Evolutionary conservation across 2,888 invertebrate genomes (phyloP).

Genomic region (Dryadula phaetusa): DNA sequence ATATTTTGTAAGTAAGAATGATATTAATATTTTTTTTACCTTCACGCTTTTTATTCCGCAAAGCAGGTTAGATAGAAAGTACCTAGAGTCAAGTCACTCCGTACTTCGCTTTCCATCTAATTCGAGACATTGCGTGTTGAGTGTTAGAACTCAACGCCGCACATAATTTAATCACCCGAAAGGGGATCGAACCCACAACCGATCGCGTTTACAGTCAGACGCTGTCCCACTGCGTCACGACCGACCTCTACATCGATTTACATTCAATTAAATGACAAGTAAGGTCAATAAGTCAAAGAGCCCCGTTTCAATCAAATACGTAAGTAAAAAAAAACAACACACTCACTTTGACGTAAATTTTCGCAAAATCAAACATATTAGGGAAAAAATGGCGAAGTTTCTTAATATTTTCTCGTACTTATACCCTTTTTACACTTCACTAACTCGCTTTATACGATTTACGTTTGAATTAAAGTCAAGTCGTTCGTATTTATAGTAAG

Average conservation of each 20-base stretch:
- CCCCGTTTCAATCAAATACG: not conserved
- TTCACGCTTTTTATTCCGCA: no score
- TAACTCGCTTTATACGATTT: conserved; percentile 24
- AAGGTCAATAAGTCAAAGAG: not conserved
- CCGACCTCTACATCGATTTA: not conserved
- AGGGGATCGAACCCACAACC: no score
- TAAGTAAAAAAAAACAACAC: conserved; percentile 7
- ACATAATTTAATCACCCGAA: no score
- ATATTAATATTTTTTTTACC: no score
- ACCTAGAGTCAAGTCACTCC: no score
- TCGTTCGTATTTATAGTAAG: conserved; percentile 5
- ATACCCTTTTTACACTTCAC: conserved; percentile 24
- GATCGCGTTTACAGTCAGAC: not conserved
- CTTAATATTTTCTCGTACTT: conserved; percentile 14
- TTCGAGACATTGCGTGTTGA: no score
- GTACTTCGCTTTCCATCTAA: no score
- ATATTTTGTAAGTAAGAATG: no score
- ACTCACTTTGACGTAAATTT: conserved; percentile 8
- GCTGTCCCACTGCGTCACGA: no score
- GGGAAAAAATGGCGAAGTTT: not conserved
- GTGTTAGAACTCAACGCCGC: no score
- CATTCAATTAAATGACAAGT: not conserved
- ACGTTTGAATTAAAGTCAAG: conserved; percentile 21
- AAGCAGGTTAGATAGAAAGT: no score
- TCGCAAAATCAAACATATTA: conserved; percentile 10